phyloP scores from a whole-genome alignment of 2,113 vertebrate species.

The Cryptotis parvus region DNA sequence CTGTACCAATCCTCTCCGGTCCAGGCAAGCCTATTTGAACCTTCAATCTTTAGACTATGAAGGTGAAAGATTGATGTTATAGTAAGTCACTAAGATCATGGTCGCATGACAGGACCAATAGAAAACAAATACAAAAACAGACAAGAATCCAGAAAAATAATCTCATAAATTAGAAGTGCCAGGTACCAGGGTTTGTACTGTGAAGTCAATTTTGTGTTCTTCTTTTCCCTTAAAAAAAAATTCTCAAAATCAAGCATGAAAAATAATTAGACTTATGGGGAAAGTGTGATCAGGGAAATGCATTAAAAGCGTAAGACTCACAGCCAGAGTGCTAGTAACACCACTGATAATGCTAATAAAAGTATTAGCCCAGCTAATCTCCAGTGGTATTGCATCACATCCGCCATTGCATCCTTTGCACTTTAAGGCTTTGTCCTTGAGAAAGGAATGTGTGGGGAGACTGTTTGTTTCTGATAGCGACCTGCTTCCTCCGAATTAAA shows the following conservation, averaged over 20 bases:
- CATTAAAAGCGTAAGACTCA: background rate
- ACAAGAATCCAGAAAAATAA: background rate
- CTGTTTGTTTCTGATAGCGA: background rate
- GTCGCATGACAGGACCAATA: background rate
- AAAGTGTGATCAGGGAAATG: background rate
- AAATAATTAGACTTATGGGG: background rate
- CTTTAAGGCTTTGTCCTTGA: background rate
- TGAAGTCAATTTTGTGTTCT: too few species aligned
- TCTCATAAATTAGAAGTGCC: background rate
- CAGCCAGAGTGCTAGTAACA: background rate
- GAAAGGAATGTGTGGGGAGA: background rate
- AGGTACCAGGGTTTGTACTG: background rate
- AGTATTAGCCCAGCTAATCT: background rate
- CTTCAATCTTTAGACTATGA: background rate
- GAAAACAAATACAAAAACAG: background rate
- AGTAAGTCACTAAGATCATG: background rate
- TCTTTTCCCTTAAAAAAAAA: background rate
- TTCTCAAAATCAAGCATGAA: conserved; percentile 41
- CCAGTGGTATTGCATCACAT: too few species aligned
- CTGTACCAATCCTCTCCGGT: background rate
- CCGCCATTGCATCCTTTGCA: background rate
- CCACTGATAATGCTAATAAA: background rate
- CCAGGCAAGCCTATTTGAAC: background rate
- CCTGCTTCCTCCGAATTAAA: background rate
- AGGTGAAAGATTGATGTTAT: background rate